phyloP scores from a whole-genome alignment of 2,113 vertebrate genomes.

The Arvicanthis niloticus region DNA sequence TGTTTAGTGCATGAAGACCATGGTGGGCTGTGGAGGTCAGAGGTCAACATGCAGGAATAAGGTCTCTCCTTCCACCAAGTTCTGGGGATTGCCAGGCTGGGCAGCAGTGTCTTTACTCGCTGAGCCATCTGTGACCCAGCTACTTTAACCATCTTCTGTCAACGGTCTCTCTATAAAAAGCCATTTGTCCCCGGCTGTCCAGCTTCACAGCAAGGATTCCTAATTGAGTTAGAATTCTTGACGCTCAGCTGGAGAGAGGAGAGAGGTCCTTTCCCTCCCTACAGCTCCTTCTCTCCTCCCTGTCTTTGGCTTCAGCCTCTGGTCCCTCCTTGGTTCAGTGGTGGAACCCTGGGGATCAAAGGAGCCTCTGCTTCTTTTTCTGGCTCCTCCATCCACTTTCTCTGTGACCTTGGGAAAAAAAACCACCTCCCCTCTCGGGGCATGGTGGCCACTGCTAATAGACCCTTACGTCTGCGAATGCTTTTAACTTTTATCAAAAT shows the following conservation, averaged over 20 bases:
- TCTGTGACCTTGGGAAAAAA: constrained; percentile 68
- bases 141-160: neutral
- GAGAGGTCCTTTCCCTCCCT: neutral
- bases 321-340: neutral
- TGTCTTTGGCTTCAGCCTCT: neutral
- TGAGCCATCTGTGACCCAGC: neutral
- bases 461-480: neutral
- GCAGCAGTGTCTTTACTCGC: neutral
- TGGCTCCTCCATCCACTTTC: neutral
- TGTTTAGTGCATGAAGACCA: neutral
- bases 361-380: neutral
- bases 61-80: neutral
- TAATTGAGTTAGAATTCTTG: neutral
- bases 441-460: neutral
- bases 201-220: neutral
- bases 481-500: constrained; percentile 68
- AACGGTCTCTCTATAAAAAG: neutral
- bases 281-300: neutral
- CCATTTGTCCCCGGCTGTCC: neutral
- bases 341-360: neutral
- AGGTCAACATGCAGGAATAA: neutral
- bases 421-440: neutral
- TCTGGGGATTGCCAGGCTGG: neutral
- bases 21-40: neutral
- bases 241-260: neutral